phyloP scores from a whole-genome alignment of 2,113 vertebrate species.

The Trachemys scripta region DNA sequence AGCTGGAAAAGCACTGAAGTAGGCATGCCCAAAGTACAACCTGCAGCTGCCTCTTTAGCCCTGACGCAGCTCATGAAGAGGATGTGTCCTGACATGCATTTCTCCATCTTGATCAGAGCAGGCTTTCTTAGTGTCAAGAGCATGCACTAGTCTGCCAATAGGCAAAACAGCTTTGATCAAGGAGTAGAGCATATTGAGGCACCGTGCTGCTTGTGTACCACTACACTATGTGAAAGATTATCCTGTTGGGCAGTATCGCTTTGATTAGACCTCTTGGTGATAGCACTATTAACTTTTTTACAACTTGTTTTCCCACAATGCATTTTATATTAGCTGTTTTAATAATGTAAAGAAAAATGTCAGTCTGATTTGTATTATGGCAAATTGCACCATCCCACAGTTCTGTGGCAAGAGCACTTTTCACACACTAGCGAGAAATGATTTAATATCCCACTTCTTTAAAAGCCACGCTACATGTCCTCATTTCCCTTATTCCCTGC shows the following conservation, averaged over 20 bases:
- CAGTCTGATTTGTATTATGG: conserved; percentile 26
- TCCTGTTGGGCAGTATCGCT: background rate
- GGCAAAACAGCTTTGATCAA: background rate
- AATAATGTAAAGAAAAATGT: background rate
- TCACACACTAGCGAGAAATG: background rate
- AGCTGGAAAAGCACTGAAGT: background rate
- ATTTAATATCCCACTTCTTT: background rate
- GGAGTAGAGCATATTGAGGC: background rate
- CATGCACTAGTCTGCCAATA: background rate
- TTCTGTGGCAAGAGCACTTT: background rate
- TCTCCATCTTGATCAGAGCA: background rate
- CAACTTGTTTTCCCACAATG: background rate
- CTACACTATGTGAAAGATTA: background rate
- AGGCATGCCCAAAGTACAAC: background rate
- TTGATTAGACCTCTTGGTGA: background rate
- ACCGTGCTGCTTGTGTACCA: background rate
- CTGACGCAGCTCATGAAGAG: background rate
- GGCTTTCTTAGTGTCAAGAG: background rate
- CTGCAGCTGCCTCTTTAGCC: background rate
- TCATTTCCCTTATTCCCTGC: background rate
- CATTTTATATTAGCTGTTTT: background rate
- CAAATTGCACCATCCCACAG: background rate
- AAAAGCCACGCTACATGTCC: background rate
- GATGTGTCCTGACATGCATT: background rate
- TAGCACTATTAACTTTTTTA: background rate